Evolutionary conservation across 2,888 invertebrate species (phyloP).

Genomic region (Oligia fasciuncula): DNA sequence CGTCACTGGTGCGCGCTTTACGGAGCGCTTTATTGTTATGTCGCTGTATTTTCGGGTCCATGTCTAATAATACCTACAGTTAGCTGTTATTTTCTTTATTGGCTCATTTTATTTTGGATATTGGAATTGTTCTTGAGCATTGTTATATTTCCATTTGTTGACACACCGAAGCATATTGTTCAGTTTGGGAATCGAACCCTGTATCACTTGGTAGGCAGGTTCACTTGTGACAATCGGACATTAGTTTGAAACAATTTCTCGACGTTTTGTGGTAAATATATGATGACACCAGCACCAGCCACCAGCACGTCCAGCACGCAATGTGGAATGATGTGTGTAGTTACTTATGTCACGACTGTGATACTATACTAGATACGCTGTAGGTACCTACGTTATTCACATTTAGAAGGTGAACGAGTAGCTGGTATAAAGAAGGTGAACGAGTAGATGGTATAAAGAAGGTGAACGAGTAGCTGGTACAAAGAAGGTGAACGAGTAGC

Average conservation of each 20-base stretch:
- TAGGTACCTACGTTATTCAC: not conserved
- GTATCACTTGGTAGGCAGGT: not conserved
- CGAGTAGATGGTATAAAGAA: not conserved
- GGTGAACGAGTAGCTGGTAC: not conserved
- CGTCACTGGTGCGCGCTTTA: constrained; percentile 42
- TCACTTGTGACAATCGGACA: not conserved
- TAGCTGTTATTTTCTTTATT: constrained; percentile 35
- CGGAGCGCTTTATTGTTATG: constrained; percentile 42
- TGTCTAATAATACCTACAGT: constrained; percentile 32
- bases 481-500: not conserved
- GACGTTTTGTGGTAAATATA: not conserved
- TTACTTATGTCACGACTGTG: not conserved
- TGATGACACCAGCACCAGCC: not conserved
- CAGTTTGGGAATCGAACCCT: not conserved
- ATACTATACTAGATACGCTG: constrained; percentile 6
- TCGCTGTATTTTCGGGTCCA: constrained; percentile 24
- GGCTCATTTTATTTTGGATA: constrained; percentile 20
- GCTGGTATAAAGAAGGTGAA: not conserved
- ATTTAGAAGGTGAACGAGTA: not conserved
- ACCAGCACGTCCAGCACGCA: constrained; percentile 1
- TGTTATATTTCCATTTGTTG: not conserved
- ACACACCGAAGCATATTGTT: not conserved
- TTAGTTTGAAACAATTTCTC: not conserved
- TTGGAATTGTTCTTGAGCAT: not conserved
- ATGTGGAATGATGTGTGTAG: constrained; percentile 2